Conservation (phyloP, 2,797 vertebrate species). For the Emydoidea blandingii region DNA sequence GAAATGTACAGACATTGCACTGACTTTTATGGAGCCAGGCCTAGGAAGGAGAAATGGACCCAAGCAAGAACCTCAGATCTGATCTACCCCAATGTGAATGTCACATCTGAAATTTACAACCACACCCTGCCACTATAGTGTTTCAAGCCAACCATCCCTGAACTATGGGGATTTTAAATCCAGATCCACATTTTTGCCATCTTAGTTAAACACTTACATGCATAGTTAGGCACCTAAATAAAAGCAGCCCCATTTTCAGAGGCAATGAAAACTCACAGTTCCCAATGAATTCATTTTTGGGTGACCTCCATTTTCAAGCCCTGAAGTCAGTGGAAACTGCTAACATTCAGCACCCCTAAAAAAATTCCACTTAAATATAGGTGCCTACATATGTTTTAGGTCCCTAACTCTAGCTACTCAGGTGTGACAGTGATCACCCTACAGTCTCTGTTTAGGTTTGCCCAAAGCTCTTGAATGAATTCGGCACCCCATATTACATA, state of each 20-base stretch:
- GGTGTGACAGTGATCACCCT: background rate
- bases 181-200: background rate
- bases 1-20: background rate
- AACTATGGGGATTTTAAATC: background rate
- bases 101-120: background rate
- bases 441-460: background rate
- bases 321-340: background rate
- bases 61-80: background rate
- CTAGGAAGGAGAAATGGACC: background rate
- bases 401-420: background rate
- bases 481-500: background rate
- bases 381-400: background rate
- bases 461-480: background rate
- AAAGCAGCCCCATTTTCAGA: background rate
- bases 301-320: background rate
- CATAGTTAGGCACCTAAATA: background rate
- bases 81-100: background rate
- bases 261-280: fast-evolving
- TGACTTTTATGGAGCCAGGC: background rate
- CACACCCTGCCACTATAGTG: background rate
- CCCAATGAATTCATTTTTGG: background rate
- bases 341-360: background rate
- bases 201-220: background rate
- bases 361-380: background rate
- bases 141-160: background rate